Evolutionary conservation across 1,140 invertebrate genomes (phyloP), one percentile per base, ranked within the genome.

Genomic region (Hypothenemus hampei): DNA sequence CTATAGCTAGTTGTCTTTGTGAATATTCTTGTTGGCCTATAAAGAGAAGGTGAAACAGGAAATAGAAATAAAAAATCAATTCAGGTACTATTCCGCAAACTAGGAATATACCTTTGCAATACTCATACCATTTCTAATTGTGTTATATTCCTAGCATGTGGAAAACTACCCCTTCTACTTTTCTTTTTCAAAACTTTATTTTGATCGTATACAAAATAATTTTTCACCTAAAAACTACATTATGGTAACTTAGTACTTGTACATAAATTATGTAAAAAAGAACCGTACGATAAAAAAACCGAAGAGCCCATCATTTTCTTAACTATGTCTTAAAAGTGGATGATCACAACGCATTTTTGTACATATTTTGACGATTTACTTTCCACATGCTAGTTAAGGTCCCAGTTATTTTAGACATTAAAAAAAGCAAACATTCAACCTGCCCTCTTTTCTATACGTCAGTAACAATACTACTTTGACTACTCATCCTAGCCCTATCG

Each of bases 11-110:
- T 60, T 86, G 83, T 29, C 84, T 77, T 3, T 83, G 77, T 23
- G 86, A 86, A 66, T 85, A 87, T 69, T 89, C 86, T 67, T 89
- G 83, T 58, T 86, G 79, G 68, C 86, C 87, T 89, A 52, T 15
- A 39, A 13, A n/a, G 21, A 48, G 13, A 29, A 29, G 26, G 26
- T 7, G 26, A 29, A n/a, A 29, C 6, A 21, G 6, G 35, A 21
- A 8, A 23, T 24, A 44, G 16, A 48, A 57, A 57, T 50, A 57
- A 60, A 51, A 59, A 43, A 47, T 35, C 19, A 57, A 22, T 15
- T 43, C 8, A 46, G 44, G 57, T 49, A 61, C 59, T 59, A 50
- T 49, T 49, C 47, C 52, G 41, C 52, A 55, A 46, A 55, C 46
- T 50, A 57, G 54, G 46, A 49, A 57, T 48, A 48, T 57, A 57